Evolutionary conservation across 1,140 invertebrate species (phyloP), one percentile per base, ranked within the genome.

Genomic region (Drosophila prosaltans): DNA sequence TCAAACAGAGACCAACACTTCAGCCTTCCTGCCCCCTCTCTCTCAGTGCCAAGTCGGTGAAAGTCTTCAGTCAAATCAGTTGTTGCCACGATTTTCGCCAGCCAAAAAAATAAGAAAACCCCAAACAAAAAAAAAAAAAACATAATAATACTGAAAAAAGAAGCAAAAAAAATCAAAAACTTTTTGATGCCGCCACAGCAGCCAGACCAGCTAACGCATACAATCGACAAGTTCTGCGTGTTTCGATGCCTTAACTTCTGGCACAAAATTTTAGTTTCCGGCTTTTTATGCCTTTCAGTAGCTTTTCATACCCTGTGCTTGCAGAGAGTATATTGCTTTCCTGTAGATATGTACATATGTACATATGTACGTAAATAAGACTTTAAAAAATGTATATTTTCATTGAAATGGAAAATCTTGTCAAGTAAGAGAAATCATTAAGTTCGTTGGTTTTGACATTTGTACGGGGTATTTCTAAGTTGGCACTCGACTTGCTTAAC

Each of bases 181-280:
- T 70, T 82, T 86, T 86, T 68, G 66, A 78, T 69, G 65, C 62
- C 40, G 69, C 81, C 68, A 67, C 76, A 78, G 39, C 67, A 69
- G 48, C 68, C 39, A 60, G 32, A 48, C 36, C 60, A 48, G 6
- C 45, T 16, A 65, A 68, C 11, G 45, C 69, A 78, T 79, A 88
- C 72, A 88, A 86, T 86, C 83, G 83, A 83, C 83, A 86, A 86
- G 84, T 77, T 88, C 59, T 80, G 76, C 82, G 69, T 58, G 55
- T 58, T 58, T 58, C 80, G 83, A 77, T 88, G 83, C 76, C 83
- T 80, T 78, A 88, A 86, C 83, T 86, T 86, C 70, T 83, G 76
- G 72, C 80, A 80, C 84, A 83, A 83, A 80, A 84, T 84, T 86
- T 88, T 82, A 88, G 83, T 86, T 86, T 86, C 83, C 83, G 83